Conservation (phyloP, 1,140 invertebrate genomes). For the Calliopsis andreniformis region DNA sequence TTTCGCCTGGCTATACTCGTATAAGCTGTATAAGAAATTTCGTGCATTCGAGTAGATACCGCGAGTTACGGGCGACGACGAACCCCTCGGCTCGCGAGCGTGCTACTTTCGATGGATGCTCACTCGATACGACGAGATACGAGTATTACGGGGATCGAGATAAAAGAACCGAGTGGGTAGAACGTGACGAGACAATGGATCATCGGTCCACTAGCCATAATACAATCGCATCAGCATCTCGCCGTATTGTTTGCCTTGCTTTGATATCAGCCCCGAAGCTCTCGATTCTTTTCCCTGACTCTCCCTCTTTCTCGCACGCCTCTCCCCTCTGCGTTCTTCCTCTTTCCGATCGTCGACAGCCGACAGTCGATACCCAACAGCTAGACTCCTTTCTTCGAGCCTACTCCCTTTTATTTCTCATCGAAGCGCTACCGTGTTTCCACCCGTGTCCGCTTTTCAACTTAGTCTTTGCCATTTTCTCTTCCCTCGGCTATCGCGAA, state of each 20-base stretch:
- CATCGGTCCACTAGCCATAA: constrained; percentile 80
- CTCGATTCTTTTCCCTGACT: constrained; percentile 65
- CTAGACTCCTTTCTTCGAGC: constrained; percentile 1
- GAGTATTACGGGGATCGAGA: constrained; percentile 78
- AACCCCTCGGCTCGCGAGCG: constrained; percentile 63
- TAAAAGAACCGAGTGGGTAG: constrained; percentile 81
- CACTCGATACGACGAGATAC: constrained; percentile 79
- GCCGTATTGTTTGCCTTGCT: constrained; percentile 78
- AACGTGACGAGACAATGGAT: constrained; percentile 82
- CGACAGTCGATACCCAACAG: constrained; percentile 27
- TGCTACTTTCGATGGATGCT: constrained; percentile 81
- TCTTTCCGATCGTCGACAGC: constrained; percentile 27
- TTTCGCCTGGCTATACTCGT: constrained; percentile 20
- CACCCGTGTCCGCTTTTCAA: no score
- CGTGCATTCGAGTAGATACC: constrained; percentile 55
- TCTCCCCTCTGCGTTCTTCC: constrained; percentile 2
- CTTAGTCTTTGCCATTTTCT: no score
- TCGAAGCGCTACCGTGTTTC: constrained; percentile 15
- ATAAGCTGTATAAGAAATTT: constrained; percentile 32
- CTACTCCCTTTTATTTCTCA: constrained; percentile 18
- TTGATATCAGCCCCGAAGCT: constrained; percentile 77
- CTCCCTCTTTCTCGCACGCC: constrained; percentile 40
- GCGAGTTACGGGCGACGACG: constrained; percentile 40
- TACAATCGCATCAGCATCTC: constrained; percentile 83
- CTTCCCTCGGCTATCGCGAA: no score